These are phyloP conservation scores for Macrobrachium nipponense DNA, from an alignment of 1,140 invertebrate species.

Conservation along the genomic window DNA sequence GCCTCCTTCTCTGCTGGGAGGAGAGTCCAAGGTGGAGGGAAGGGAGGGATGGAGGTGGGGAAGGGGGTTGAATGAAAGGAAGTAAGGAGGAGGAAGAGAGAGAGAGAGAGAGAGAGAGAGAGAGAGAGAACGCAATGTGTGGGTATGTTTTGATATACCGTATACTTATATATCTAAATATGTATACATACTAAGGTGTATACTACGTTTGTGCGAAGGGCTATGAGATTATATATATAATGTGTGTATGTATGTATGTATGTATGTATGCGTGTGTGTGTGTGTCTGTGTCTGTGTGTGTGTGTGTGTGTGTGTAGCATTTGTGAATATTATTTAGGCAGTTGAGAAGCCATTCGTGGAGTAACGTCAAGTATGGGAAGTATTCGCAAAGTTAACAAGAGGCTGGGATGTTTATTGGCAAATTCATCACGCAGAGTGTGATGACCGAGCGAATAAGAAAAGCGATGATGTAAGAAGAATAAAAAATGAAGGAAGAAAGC, in stretches of 20 bases:
- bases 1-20: not conserved
- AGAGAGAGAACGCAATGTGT: not conserved
- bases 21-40: not conserved
- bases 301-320: too few species aligned
- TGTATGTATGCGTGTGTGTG: not conserved
- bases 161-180: constrained; percentile 31
- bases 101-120: not conserved
- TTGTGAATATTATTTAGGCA: too few species aligned
- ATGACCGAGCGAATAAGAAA: too few species aligned
- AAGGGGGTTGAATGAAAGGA: not conserved
- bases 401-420: too few species aligned
- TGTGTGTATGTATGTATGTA: not conserved
- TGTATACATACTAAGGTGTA: constrained; percentile 30
- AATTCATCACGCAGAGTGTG: too few species aligned
- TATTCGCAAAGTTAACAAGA: too few species aligned
- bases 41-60: not conserved
- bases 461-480: too few species aligned
- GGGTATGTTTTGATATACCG: not conserved
- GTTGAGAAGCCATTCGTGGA: too few species aligned
- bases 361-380: too few species aligned
- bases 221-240: constrained; percentile 1
- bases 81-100: constrained; percentile 1
- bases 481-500: too few species aligned
- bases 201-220: constrained; percentile 1
- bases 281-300: too few species aligned